Evolutionary conservation across 2,113 vertebrate genomes (phyloP).

Genomic region (Pomatorhinus ruficollis): DNA sequence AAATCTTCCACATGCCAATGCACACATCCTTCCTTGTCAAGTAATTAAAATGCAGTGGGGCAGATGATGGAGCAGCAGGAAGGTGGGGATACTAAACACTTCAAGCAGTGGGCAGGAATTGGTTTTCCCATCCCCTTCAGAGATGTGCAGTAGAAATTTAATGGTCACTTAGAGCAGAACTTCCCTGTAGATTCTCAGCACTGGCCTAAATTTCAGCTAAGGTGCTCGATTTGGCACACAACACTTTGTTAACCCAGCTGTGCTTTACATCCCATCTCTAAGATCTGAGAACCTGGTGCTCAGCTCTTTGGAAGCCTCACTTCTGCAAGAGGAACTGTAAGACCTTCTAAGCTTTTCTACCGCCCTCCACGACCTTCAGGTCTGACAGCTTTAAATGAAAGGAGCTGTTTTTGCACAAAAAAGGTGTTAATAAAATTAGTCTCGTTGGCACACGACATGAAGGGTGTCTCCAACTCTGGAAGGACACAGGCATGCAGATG

Average conservation of each 20-base stretch:
- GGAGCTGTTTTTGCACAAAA: neutral
- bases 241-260: neutral
- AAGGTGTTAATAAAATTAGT: neutral
- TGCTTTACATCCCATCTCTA: neutral
- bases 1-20: neutral
- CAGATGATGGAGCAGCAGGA: neutral
- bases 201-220: neutral
- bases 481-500: neutral
- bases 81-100: neutral
- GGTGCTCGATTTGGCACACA: neutral
- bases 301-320: neutral
- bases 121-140: neutral
- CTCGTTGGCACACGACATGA: neutral
- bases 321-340: neutral
- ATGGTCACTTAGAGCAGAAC: neutral
- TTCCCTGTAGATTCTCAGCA: neutral
- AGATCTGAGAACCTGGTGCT: neutral
- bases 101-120: neutral
- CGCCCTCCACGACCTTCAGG: accelerated
- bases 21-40: neutral
- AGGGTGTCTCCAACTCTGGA: neutral
- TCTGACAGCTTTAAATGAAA: neutral
- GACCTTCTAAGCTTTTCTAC: neutral
- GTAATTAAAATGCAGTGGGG: neutral
- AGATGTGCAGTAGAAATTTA: neutral